Conservation (phyloP, 2,113 vertebrate genomes). For the Gavia stellata region DNA sequence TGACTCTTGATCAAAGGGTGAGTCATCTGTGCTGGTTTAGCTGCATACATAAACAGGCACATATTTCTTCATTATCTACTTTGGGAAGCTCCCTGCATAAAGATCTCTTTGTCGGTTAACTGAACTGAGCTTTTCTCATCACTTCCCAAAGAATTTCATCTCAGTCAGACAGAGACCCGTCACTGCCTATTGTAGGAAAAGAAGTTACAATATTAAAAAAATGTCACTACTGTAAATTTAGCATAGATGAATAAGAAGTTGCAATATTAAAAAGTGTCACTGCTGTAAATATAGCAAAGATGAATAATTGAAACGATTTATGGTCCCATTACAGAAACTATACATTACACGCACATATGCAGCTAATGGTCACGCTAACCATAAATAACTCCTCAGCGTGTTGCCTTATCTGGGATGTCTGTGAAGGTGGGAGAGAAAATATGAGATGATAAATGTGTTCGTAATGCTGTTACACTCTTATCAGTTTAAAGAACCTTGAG, state of each 20-base stretch:
- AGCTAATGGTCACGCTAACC: neutral
- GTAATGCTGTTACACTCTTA: neutral
- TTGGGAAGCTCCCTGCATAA: neutral
- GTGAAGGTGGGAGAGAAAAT: neutral
- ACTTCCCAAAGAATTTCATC: neutral
- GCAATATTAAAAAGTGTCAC: neutral
- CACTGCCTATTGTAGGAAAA: neutral
- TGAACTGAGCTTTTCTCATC: neutral
- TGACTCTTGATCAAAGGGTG: slow-evolving; percentile 20
- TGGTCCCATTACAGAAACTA: neutral
- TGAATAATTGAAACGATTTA: neutral
- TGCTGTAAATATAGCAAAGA: neutral
- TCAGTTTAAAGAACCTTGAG: neutral
- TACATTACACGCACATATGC: neutral
- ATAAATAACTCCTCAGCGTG: neutral
- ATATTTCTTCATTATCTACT: neutral
- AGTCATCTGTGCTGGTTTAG: neutral
- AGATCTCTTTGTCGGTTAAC: neutral
- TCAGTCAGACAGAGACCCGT: neutral
- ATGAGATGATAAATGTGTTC: neutral
- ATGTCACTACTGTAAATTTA: neutral
- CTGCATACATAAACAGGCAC: slow-evolving; percentile 19
- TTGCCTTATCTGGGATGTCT: neutral
- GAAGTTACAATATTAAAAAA: neutral
- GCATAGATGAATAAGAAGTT: neutral